These are phyloP conservation scores for Echiichthys vipera DNA, from an alignment of 2,797 vertebrate species.

Conservation along the genomic window DNA sequence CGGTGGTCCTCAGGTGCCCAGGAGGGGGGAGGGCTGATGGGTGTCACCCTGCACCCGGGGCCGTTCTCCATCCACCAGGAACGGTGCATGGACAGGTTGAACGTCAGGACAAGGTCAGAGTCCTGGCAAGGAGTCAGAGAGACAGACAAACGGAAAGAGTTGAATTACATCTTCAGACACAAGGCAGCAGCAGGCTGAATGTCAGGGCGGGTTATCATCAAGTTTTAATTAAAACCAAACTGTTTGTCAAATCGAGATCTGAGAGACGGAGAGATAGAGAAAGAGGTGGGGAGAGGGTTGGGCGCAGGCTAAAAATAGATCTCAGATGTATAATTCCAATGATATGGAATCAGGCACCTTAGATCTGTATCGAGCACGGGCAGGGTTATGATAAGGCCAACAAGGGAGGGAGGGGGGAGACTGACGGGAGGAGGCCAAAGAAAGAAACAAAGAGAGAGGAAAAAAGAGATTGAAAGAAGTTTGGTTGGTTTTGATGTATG, in stretches of 20 bases:
- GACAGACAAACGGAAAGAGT: slow-evolving; percentile 30
- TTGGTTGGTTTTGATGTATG: background rate
- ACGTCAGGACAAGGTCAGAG: slow-evolving; percentile 98
- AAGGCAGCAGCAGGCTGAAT: slow-evolving; percentile 25
- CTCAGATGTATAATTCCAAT: slow-evolving; percentile 39
- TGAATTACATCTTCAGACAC: slow-evolving; percentile 46
- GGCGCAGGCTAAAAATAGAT: slow-evolving; percentile 55
- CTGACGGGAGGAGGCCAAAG: slow-evolving; percentile 1
- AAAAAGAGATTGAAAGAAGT: background rate
- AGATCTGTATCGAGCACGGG: slow-evolving; percentile 80
- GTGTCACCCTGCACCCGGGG: slow-evolving; percentile 95
- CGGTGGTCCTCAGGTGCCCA: slow-evolving; percentile 99
- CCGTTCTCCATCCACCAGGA: slow-evolving; percentile 99
- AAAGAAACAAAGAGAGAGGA: background rate
- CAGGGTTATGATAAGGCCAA: slow-evolving; percentile 90
- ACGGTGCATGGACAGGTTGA: slow-evolving; percentile 99
- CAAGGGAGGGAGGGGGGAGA: slow-evolving; percentile 60
- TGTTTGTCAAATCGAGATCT: slow-evolving; percentile 26
- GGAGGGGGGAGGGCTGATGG: slow-evolving; percentile 93
- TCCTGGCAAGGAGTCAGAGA: slow-evolving; percentile 85
- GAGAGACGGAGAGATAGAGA: background rate
- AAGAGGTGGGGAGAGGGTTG: background rate
- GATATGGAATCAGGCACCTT: slow-evolving; percentile 52
- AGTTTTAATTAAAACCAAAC: slow-evolving; percentile 58
- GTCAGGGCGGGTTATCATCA: slow-evolving; percentile 31